phyloP scores from a whole-genome alignment of 1,140 invertebrate genomes.

The Atta cephalotes region DNA sequence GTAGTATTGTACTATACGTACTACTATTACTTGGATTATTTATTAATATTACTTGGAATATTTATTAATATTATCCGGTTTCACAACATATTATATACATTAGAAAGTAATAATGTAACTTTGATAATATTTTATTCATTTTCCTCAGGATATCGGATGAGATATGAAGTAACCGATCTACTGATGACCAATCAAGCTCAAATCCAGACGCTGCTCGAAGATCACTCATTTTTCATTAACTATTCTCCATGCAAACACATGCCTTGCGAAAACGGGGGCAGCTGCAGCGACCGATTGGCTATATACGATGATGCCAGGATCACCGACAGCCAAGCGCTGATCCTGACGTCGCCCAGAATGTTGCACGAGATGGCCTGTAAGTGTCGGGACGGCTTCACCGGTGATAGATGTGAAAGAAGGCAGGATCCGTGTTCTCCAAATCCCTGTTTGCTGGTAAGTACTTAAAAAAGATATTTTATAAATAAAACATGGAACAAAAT shows the following conservation, averaged over 20 bases:
- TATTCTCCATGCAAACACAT: slow-evolving; percentile 91
- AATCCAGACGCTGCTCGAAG: slow-evolving; percentile 88
- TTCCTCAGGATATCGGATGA: slow-evolving; percentile 87
- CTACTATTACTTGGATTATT: too few species aligned
- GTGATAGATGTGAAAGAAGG: slow-evolving; percentile 92
- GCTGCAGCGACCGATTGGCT: slow-evolving; percentile 91
- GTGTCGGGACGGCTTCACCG: slow-evolving; percentile 93
- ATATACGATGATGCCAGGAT: slow-evolving; percentile 90
- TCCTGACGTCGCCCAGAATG: slow-evolving; percentile 93
- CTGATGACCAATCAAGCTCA: slow-evolving; percentile 89
- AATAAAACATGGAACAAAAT: neutral
- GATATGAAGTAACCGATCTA: slow-evolving; percentile 88
- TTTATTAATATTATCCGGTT: neutral
- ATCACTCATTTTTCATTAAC: slow-evolving; percentile 87
- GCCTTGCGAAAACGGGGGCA: slow-evolving; percentile 91
- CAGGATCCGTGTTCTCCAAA: slow-evolving; percentile 97
- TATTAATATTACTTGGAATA: neutral
- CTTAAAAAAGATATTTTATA: neutral
- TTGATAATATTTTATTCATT: slow-evolving; percentile 28
- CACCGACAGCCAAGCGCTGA: slow-evolving; percentile 91
- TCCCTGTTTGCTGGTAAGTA: slow-evolving; percentile 89
- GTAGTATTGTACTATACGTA: too few species aligned
- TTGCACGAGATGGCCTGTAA: slow-evolving; percentile 92
- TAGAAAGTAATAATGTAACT: neutral
- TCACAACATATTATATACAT: too few species aligned